phyloP scores from a whole-genome alignment of 1,140 invertebrate species.

The Nebria ingens region DNA sequence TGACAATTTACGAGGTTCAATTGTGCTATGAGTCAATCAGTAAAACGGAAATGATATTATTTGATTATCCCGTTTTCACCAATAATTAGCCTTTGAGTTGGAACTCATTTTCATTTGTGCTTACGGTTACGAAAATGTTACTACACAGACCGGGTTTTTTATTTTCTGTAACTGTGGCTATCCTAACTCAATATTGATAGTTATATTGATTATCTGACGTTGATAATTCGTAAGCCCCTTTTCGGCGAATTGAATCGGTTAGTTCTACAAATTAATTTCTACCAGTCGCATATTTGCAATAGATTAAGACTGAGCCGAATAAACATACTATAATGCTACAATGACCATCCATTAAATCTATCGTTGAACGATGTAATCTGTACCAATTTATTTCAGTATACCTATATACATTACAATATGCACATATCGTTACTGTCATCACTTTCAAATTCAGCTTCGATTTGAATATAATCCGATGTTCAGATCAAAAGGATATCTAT shows the following conservation, averaged over 20 bases:
- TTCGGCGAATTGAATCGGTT: neutral
- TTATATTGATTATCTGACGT: neutral
- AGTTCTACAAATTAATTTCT: constrained; percentile 3
- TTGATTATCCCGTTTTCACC: neutral
- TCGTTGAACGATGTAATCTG: neutral
- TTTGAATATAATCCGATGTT: neutral
- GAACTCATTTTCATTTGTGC: neutral
- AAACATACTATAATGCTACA: neutral
- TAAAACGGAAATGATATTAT: neutral
- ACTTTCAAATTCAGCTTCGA: neutral
- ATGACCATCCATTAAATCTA: neutral
- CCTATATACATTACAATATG: neutral
- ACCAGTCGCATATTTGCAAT: constrained; percentile 2
- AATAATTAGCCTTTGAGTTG: neutral
- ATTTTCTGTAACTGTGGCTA: no score
- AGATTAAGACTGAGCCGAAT: constrained; percentile 1
- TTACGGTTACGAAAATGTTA: neutral
- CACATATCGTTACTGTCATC: neutral
- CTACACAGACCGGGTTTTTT: neutral
- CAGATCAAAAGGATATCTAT: constrained; percentile 3
- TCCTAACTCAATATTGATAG: neutral
- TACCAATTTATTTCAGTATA: no score
- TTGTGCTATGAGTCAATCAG: neutral
- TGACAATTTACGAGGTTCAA: no score
- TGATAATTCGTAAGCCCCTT: neutral